Evolutionary conservation across 2,113 vertebrate genomes (phyloP).

Genomic region (Hirundichthys speculiger): DNA sequence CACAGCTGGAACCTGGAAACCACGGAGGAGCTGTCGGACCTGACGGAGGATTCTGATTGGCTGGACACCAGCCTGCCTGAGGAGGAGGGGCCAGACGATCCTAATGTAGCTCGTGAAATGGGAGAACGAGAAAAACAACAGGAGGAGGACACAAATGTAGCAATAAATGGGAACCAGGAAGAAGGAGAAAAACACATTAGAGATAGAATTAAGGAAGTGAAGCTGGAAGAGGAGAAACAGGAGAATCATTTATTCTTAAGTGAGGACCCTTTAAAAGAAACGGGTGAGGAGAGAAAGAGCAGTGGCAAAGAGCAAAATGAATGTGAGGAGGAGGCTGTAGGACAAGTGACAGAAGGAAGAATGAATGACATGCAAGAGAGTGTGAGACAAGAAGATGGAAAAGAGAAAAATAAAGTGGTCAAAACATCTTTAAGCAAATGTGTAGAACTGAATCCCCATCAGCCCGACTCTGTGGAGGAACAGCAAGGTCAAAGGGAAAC

Average conservation of each 20-base stretch:
- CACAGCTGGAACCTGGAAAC: slow-evolving; percentile 79
- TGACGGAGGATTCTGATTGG: slow-evolving; percentile 43
- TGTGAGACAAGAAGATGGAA: slow-evolving; percentile 16
- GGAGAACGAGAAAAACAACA: slow-evolving; percentile 5
- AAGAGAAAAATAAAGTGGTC: slow-evolving; percentile 16
- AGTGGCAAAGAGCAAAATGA: not conserved
- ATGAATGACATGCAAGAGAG: slow-evolving; percentile 9
- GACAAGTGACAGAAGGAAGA: not conserved
- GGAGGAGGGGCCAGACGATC: slow-evolving; percentile 29
- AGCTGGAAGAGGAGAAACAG: slow-evolving; percentile 1
- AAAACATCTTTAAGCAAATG: slow-evolving; percentile 12
- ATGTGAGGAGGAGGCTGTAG: not conserved
- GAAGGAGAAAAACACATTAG: slow-evolving; percentile 25
- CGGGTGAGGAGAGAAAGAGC: not conserved
- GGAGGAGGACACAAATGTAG: not conserved
- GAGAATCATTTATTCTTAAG: slow-evolving; percentile 4
- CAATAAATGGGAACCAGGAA: slow-evolving; percentile 28
- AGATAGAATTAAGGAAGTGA: slow-evolving; percentile 30
- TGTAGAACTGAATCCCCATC: slow-evolving; percentile 1
- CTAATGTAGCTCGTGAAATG: not conserved
- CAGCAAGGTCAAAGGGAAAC: slow-evolving; percentile 8
- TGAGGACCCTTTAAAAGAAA: slow-evolving; percentile 24
- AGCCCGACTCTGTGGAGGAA: slow-evolving; percentile 1
- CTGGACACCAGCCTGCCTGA: slow-evolving; percentile 28
- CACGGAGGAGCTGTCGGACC: slow-evolving; percentile 57